A percentile compares a stretch with the other conserved stretches of the same genome.
phyloP scores from a whole-genome alignment of 2,113 vertebrate species.

The Apodemus sylvaticus region DNA sequence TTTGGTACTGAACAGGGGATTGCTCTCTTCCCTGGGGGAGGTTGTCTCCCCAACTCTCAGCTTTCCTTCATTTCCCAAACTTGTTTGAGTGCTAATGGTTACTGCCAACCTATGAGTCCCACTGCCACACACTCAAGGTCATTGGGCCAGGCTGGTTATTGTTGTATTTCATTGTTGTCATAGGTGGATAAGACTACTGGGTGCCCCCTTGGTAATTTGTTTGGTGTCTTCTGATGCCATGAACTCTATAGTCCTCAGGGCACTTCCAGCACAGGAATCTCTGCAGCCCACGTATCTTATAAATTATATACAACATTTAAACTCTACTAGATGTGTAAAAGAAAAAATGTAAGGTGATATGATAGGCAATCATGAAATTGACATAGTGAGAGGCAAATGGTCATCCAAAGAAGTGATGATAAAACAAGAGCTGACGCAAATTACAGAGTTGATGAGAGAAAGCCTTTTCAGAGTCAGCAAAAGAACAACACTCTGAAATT shows the following conservation, averaged over 20 bases:
- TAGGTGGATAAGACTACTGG: not conserved
- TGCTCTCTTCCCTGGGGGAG: not conserved
- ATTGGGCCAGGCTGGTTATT: not conserved
- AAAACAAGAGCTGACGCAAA: not conserved
- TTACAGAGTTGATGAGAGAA: not conserved
- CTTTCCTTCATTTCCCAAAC: not conserved
- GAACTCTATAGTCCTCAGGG: not conserved
- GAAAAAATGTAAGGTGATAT: not conserved
- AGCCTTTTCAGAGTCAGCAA: not conserved
- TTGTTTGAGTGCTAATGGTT: not conserved
- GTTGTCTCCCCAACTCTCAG: not conserved
- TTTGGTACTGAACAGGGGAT: not conserved
- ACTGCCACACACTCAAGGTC: not conserved
- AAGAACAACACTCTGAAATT: not conserved
- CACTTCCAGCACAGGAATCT: not conserved
- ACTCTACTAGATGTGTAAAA: too few species aligned
- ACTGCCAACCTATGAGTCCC: not conserved
- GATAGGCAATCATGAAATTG: not conserved
- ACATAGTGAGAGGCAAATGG: not conserved
- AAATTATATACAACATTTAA: not conserved
- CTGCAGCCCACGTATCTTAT: not conserved
- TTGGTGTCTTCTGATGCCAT: not conserved
- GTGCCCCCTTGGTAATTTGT: not conserved
- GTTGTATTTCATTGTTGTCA: not conserved
- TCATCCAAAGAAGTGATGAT: not conserved